phyloP scores from a whole-genome alignment of 2,888 invertebrate species.

The Lasioglossum oenotherae region DNA sequence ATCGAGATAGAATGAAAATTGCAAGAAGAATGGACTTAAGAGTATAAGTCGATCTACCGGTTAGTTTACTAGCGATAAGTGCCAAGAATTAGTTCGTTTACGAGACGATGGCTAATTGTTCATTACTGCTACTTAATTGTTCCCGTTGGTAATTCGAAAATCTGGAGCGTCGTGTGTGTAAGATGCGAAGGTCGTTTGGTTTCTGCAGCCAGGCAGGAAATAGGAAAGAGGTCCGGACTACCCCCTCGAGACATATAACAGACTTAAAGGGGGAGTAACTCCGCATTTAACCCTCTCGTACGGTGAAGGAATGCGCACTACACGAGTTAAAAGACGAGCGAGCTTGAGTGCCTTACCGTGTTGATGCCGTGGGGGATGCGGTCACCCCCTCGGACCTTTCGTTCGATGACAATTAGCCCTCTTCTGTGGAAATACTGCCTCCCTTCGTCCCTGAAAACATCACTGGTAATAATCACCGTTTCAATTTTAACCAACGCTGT shows the following conservation, averaged over 20 bases:
- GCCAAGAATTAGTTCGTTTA: not conserved
- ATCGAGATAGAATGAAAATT: not conserved
- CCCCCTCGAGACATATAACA: conserved; percentile 73
- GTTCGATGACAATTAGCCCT: conserved; percentile 77
- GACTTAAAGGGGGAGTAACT: conserved; percentile 73
- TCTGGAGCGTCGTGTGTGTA: conserved; percentile 53
- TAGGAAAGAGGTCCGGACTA: conserved; percentile 65
- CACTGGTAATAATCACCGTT: conserved; percentile 62
- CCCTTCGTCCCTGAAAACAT: conserved; percentile 64
- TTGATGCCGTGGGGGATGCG: conserved; percentile 75
- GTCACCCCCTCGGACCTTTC: conserved; percentile 77
- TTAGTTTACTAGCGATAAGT: no score
- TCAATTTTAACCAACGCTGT: conserved; percentile 22
- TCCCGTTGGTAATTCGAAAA: conserved; percentile 48
- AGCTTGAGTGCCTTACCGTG: conserved; percentile 83
- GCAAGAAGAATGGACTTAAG: not conserved
- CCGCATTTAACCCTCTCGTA: conserved; percentile 75
- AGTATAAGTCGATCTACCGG: not conserved
- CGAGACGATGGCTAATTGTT: conserved; percentile 5
- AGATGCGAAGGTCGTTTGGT: conserved; percentile 68
- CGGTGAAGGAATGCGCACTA: conserved; percentile 71
- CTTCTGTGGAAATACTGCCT: conserved; percentile 64
- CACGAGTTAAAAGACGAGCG: conserved; percentile 81
- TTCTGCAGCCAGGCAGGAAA: conserved; percentile 67
- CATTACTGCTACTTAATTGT: conserved; percentile 21